Conservation (phyloP, 2,113 vertebrate genomes). For the Gallinago paraguaiae region DNA sequence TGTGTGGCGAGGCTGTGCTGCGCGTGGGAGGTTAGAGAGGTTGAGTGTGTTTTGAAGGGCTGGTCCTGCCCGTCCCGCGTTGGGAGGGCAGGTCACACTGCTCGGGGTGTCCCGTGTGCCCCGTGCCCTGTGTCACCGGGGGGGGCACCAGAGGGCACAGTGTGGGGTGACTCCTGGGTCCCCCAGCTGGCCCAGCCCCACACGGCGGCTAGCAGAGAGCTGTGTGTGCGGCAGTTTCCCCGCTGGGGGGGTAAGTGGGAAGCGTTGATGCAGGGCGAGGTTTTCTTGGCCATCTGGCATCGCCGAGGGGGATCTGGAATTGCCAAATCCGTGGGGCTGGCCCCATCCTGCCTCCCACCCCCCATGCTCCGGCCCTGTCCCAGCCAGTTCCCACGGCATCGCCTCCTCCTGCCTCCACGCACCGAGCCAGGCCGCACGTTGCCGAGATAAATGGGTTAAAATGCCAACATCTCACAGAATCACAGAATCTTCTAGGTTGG, state of each 20-base stretch:
- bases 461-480: background rate
- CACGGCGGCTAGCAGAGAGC: background rate
- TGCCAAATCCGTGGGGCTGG: too few species aligned
- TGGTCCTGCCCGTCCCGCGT: background rate
- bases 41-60: constrained; percentile 29
- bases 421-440: rapidly evolving
- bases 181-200: background rate
- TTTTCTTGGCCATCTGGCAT: background rate
- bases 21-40: background rate
- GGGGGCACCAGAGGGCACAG: background rate
- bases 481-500: too few species aligned
- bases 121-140: rapidly evolving
- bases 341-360: rapidly evolving
- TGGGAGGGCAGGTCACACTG: background rate
- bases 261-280: too few species aligned
- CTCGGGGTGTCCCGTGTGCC: background rate
- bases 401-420: background rate
- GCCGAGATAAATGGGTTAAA: background rate
- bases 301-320: background rate
- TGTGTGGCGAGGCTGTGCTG: background rate
- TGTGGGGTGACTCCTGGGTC: background rate
- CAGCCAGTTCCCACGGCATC: rapidly evolving
- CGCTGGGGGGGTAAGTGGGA: rapidly evolving
- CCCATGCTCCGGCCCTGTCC: rapidly evolving
- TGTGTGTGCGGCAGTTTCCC: rapidly evolving